phyloP scores from a whole-genome alignment of 2,797 vertebrate genomes.

The Anabacerthia variegaticeps region DNA sequence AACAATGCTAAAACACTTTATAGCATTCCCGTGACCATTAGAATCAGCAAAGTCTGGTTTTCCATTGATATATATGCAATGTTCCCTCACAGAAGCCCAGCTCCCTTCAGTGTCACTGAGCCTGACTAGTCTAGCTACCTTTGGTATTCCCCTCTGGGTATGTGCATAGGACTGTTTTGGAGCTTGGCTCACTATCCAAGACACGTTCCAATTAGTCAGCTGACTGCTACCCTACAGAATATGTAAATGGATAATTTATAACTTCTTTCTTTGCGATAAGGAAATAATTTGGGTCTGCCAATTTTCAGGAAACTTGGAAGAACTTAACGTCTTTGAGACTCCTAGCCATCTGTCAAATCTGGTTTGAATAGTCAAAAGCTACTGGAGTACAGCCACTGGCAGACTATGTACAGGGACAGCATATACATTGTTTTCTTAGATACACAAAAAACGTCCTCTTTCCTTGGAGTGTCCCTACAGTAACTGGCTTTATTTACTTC shows the following conservation, averaged over 20 bases:
- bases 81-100: not conserved
- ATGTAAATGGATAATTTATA: not conserved
- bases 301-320: not conserved
- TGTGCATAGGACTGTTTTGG: not conserved
- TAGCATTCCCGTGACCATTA: not conserved
- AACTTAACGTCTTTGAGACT: not conserved
- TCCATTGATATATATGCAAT: not conserved
- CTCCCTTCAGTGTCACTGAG: not conserved
- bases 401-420: not conserved
- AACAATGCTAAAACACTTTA: not conserved
- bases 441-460: fast-evolving
- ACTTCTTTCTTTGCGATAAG: not conserved
- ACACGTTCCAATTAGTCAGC: fast-evolving
- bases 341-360: not conserved
- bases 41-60: not conserved
- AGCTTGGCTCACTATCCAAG: not conserved
- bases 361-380: not conserved
- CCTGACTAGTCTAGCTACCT: not conserved
- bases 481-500: not conserved
- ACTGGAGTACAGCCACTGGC: not conserved
- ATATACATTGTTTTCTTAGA: not conserved
- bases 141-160: not conserved
- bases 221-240: not conserved
- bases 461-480: not conserved
- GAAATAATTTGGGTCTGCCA: not conserved